Evolutionary conservation across 1,140 invertebrate genomes (phyloP), one percentile per base, ranked within the genome.

Genomic region (Rhynchophorus ferrugineus): DNA sequence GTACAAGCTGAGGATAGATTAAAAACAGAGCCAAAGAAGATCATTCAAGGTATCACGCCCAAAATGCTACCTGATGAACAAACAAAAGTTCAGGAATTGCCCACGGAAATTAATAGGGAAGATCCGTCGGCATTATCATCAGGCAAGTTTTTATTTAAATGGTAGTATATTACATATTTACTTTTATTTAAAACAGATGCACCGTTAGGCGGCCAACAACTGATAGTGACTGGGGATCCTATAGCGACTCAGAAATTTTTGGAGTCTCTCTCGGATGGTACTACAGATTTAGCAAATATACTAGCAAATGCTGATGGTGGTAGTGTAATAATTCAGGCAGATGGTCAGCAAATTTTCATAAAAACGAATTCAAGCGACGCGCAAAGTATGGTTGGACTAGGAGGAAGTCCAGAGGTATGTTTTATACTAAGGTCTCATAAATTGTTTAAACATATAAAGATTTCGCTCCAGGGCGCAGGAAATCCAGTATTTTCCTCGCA

Each of bases 321-420:
- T 35, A 69, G 62, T 33, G 68, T 73, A 33, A 44, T 72, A 11
- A 62, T 74, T 3, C 71, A 73, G 51, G 62, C 68, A 0, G 73
- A 68, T 35, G 66, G 65, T 1, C 69, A 72, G 53, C 69, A 71
- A 48, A 68, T 70, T 37, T 52, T 72, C 35, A 65, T 72, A 11
- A 68, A 69, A 34, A 64, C 67, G 2, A 65, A 63, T 46, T 18
- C 65, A n/a, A 59, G 64, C 29, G 60, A 66, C 24, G 59, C 57
- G 44, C 65, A 62, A 52, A 58, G 63, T 46, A 37, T 65, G 14
- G 24, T 68, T 37, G 69, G 71, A 1, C 68, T 72, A 47, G 63
- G 72, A 3, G 62, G 62, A 20, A 60, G 45, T 49, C 34, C 41
- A 17, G 56, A 55, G 29, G 49, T 51, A 20, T n/a, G 34, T 19